Base-by-base conservation (phyloP, 2,797 vertebrate genomes). In the Ctenopoma multispine region DNA sequence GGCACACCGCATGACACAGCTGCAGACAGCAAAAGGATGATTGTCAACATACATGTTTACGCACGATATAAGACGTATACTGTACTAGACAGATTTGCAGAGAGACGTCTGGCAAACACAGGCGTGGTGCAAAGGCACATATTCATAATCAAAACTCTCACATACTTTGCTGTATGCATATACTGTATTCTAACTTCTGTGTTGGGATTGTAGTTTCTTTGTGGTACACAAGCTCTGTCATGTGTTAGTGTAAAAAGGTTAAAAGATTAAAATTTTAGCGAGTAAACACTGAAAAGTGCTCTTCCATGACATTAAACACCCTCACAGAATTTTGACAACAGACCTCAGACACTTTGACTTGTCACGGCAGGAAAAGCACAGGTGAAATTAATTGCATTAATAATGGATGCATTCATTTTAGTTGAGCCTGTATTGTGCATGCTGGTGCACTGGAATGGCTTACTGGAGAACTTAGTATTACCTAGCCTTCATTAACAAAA, bases 1-100 rank as follows among this genome's bases (percentile, higher is more conserved):
- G 98, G 98, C 80, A 96, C 94, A 17, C 98, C 98, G 81, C 98
- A 99, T 50, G 98, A 99, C 92, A 99, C 97, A 77, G 98, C 98
- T 95, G 87, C 61, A 74, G 75, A 72, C 46, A 7, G 71, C 23
- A 63, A 82, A 15, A 66, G 43, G 64, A 82, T 51, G 49, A 74
- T 51, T 70, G 84, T 78, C 43, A n/a, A 63, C 59, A 67, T 41
- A 56, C 67, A 65, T 49, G 70, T 82, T 73, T 68, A 69, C 74
- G 68, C 11, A 29, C 66, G 70, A 36, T 15, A 62, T 20, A 77
- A 70, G 70, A 77, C 51, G 34, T 23, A 69, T 51, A 53, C 44
- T 38, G n/a, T 51, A 54, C 44, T 40, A 20, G 21, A 72, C 44
- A 76, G 34, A 56, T 65, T 49, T 65, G 55, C 21, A 67, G 34